Base-by-base conservation (phyloP, 1,140 invertebrate species). In the Propsilocerus akamusi region DNA sequence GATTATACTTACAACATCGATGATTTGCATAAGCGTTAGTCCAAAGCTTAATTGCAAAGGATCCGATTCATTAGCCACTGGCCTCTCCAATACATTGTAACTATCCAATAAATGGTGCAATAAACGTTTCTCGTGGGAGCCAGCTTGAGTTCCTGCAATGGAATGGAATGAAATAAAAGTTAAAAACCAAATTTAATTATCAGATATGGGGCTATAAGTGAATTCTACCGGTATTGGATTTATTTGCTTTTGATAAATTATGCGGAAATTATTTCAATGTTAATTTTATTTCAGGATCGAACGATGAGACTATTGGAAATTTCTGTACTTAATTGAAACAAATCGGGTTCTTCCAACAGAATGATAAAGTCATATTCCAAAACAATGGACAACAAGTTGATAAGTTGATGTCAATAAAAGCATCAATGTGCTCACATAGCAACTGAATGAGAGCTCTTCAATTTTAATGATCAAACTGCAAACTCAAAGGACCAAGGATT, bases 11-110 rank as follows among this genome's bases (percentile, higher is more conserved):
- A 97, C 93, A 78, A 97, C 91, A 73, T 97, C 93, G 68, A 97
- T 96, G 67, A 97, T 93, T 77, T 97, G 93, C 80, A 95, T 93
- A 59, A 97, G 78, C 58, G 87, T 92, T 63, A 97, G 78, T 61
- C 90, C 89, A 70, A 97, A 92, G 69, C 78, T 86, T 63, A 97
- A 83, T 68, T 83, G 76, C 55, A 97, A 77, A 56, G 91, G 83
- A 59, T 93, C 83, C 56, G 84, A 85, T 74, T 94, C 89, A 73
- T 95, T 94, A 61, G 79, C 78, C 56, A 95, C 90, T 34, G 93
- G 94, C 60, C 93, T 72, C 74, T 96, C 90, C 67, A 93, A 77
- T 57, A 84, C 81, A 72, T 96, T 93, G 77, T 97, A 96, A 61
- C 85, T 75, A 67, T 85, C 81, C 65, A 95, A 78, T 57, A 94